phyloP scores from a whole-genome alignment of 1,140 invertebrate genomes.

The Hylaeus anthracinus region DNA sequence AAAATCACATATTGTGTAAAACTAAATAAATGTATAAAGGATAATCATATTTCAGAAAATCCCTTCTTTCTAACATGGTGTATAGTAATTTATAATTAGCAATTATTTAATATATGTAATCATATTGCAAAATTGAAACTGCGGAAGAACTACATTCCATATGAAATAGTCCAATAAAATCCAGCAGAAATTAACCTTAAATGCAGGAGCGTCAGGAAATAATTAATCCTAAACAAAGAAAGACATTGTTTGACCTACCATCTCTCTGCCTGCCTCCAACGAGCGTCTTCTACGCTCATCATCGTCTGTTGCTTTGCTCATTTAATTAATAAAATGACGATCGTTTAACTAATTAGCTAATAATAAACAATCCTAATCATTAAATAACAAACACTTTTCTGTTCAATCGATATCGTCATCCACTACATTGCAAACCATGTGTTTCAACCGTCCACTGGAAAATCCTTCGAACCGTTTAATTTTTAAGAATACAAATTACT shows the following conservation, averaged over 20 bases:
- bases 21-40: no score
- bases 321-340: slow-evolving; percentile 25
- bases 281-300: slow-evolving; percentile 67
- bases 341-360: slow-evolving; percentile 16
- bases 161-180: no score
- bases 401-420: neutral
- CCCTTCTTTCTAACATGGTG: neutral
- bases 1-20: slow-evolving; percentile 18
- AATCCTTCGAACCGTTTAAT: neutral
- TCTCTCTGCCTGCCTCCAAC: slow-evolving; percentile 68
- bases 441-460: neutral
- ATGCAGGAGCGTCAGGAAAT: slow-evolving; percentile 40
- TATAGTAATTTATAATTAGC: neutral
- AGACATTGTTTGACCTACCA: slow-evolving; percentile 51
- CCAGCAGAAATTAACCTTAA: slow-evolving; percentile 3
- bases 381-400: neutral
- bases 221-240: slow-evolving; percentile 43
- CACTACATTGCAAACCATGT: slow-evolving; percentile 51
- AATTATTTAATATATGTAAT: no score
- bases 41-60: neutral
- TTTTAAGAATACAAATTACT: slow-evolving; percentile 49
- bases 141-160: no score
- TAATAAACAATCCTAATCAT: slow-evolving; percentile 10
- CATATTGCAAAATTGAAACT: no score
- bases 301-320: slow-evolving; percentile 63